Base-by-base conservation (phyloP, 2,797 vertebrate species). In the Pteronotus mesoamericanus region DNA sequence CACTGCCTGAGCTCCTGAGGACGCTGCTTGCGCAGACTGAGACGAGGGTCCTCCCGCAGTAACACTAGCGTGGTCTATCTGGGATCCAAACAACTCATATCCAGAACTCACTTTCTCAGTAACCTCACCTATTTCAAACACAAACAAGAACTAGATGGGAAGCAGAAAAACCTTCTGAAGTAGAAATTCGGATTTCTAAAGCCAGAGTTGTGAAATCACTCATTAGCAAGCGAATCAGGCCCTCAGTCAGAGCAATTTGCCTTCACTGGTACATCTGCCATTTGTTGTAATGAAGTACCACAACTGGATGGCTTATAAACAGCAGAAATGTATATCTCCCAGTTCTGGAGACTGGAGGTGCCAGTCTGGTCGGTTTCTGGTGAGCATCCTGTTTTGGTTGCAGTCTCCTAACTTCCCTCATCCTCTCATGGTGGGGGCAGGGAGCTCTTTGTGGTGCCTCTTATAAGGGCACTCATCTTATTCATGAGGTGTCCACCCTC, bases 1-100 rank as follows among this genome's bases (percentile, higher is more conserved):
- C 69, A 12, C 6, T 48, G 7, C 11, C 57, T 14, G 71, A 44
- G n/a, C 78, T 37, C 37, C 34, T 29, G 22, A 24, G 55, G 26
- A 44, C 10, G 11, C 57, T 16, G 4, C 75, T 46, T 15, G 5
- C 26, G 0, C 0, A 29, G 85, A 48, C 29, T 10, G 1, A 7
- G 15, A 16, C 0, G 4, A 9, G 1, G 26, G 22, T 5, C 5
- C 8, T 3, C 19, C 24, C 46, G 46, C 46, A 34, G 16, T 44
- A 61, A 86, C 79, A 34, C 57, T 2, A 39, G 71, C 22, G 21
- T 39, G 10, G 18, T 37, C 34, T 74, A 12, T 10, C 9, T 29
- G 37, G 51, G 39, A 26, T 69, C 74, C n/a, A 15, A 59, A 74
- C 12, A 71, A 48, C 18, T 68, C 21, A 5, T 91, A 57, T 22